A percentile compares a stretch with the other conserved stretches of the same genome.
These are phyloP conservation scores for Cirrhinus mrigala DNA, from an alignment of 2,797 vertebrate genomes.

Conservation along the genomic window DNA sequence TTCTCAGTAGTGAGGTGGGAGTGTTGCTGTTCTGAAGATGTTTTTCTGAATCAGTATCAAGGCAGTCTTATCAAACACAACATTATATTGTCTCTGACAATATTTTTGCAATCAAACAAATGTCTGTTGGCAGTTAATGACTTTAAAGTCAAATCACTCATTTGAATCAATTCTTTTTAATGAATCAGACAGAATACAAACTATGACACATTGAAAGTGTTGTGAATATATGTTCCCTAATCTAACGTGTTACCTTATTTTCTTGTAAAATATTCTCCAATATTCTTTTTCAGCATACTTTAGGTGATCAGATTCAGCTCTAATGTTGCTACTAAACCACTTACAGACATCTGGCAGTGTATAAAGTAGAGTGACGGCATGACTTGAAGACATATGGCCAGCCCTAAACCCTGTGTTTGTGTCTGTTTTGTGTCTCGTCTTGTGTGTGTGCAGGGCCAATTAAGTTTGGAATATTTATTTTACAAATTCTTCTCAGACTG, in stretches of 20 bases:
- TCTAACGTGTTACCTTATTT: not conserved
- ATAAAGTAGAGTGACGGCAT: conserved; percentile 17
- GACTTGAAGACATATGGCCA: conserved; percentile 48
- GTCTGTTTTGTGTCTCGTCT: conserved; percentile 28
- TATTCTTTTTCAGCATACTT: not conserved
- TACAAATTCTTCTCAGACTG: conserved; percentile 45
- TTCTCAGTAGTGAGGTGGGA: not conserved
- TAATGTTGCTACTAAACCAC: not conserved
- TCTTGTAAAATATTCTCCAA: not conserved
- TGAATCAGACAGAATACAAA: not conserved
- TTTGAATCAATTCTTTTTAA: not conserved
- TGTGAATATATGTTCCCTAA: not conserved
- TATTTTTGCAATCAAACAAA: not conserved
- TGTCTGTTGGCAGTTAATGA: not conserved
- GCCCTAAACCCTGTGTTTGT: conserved; percentile 8
- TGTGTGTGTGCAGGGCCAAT: conserved; percentile 47
- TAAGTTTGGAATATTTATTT: conserved; percentile 55
- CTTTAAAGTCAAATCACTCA: not conserved
- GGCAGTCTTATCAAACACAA: not conserved
- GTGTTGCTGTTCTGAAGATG: not conserved
- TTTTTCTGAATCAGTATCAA: not conserved
- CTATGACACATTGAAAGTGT: not conserved
- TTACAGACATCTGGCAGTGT: conserved; percentile 43
- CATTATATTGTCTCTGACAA: not conserved
- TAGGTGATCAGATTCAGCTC: conserved; percentile 16